Conservation (phyloP, 2,888 invertebrate species). For the Globia sparganii region DNA sequence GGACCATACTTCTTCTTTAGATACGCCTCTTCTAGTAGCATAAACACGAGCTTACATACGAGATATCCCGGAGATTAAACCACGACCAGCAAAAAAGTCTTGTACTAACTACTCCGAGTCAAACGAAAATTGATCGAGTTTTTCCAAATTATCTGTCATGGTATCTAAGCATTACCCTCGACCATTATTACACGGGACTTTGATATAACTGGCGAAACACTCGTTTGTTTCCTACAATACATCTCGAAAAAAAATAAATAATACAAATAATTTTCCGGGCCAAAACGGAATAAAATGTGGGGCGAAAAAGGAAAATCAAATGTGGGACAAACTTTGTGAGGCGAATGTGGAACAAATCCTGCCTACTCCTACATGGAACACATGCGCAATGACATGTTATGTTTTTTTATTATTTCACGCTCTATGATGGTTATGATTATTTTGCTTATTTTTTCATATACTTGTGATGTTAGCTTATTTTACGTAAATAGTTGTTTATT, state of each 20-base stretch:
- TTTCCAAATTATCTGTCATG: background rate
- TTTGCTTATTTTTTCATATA: no score
- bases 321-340: background rate
- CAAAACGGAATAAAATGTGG: background rate
- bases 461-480: no score
- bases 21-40: background rate
- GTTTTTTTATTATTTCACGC: background rate
- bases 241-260: background rate
- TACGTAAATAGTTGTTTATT: no score
- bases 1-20: background rate
- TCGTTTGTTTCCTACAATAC: no score
- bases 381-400: background rate
- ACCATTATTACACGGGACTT: background rate
- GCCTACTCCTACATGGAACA: background rate
- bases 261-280: background rate
- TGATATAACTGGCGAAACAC: background rate
- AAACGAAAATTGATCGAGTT: background rate
- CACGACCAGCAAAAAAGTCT: background rate
- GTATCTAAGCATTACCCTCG: background rate
- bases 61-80: background rate
- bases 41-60: background rate
- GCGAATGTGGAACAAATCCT: background rate
- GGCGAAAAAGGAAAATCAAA: background rate
- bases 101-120: background rate
- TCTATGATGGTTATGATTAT: no score